Evolutionary conservation across 1,140 invertebrate genomes (phyloP).

Genomic region (Meloidogyne exigua): DNA sequence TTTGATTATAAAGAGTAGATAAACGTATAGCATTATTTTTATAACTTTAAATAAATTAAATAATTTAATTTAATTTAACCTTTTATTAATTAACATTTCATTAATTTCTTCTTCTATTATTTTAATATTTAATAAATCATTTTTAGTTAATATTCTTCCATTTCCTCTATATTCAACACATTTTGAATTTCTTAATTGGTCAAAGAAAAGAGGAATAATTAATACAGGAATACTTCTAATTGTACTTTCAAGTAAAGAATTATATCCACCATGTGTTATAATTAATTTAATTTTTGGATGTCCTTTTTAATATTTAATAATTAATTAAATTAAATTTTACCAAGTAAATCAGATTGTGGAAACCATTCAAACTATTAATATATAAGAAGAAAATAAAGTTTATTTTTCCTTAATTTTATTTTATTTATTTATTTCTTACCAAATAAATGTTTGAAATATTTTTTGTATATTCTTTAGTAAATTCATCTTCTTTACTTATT

Average conservation of each 20-base stretch:
- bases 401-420: background rate
- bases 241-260: constrained; percentile 44
- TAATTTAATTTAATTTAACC: background rate
- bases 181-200: constrained; percentile 52
- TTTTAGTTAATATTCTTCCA: constrained; percentile 26
- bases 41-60: constrained; percentile 27
- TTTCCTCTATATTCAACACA: constrained; percentile 43
- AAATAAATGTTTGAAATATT: constrained; percentile 36
- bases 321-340: constrained; percentile 20
- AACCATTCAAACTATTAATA: constrained; percentile 31
- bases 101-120: constrained; percentile 28
- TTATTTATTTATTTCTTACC: background rate
- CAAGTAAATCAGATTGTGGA: constrained; percentile 40
- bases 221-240: constrained; percentile 46
- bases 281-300: constrained; percentile 46
- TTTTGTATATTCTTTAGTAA: constrained; percentile 30
- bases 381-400: no score
- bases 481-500: constrained; percentile 31
- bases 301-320: no score
- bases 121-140: constrained; percentile 24
- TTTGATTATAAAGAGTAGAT: constrained; percentile 29
- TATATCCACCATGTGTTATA: constrained; percentile 52
- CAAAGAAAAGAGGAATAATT: constrained; percentile 48
- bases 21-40: constrained; percentile 32
- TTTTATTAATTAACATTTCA: constrained; percentile 26